Evolutionary conservation across 1,140 invertebrate species (phyloP).

Genomic region (Delia radicum): DNA sequence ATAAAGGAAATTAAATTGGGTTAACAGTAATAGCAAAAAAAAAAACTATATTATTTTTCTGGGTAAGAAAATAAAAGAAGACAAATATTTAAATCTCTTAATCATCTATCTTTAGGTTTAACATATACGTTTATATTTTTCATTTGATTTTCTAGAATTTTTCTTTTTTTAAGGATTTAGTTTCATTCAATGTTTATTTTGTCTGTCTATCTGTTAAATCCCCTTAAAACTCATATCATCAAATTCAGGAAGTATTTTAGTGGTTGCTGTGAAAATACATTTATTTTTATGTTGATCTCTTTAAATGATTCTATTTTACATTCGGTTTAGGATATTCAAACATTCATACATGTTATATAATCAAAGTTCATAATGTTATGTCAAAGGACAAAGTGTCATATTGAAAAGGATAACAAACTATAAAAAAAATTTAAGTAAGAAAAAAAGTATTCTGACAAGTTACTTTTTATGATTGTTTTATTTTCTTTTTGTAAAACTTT

Average conservation of each 20-base stretch:
- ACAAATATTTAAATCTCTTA: slow-evolving; percentile 8
- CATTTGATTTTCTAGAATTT: no score
- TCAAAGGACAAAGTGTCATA: slow-evolving; percentile 6
- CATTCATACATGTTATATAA: neutral
- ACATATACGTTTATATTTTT: no score
- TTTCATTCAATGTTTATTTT: no score
- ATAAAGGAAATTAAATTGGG: slow-evolving; percentile 15
- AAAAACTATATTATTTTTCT: neutral
- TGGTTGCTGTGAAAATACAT: slow-evolving; percentile 17
- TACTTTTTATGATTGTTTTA: neutral
- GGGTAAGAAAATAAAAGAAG: neutral
- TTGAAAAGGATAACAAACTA: slow-evolving; percentile 9
- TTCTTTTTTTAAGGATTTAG: neutral
- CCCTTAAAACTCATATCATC: neutral
- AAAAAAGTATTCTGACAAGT: neutral
- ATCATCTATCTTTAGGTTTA: neutral
- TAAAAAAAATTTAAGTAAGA: no score
- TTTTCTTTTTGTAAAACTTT: neutral
- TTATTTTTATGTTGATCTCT: slow-evolving; percentile 11
- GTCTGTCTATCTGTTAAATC: no score
- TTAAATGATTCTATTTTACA: neutral
- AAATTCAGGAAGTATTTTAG: slow-evolving; percentile 4
- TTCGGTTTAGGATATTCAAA: neutral
- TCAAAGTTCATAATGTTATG: neutral
- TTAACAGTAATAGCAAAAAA: neutral